Conservation (phyloP, 1,140 invertebrate species). For the Caerostris darwini region DNA sequence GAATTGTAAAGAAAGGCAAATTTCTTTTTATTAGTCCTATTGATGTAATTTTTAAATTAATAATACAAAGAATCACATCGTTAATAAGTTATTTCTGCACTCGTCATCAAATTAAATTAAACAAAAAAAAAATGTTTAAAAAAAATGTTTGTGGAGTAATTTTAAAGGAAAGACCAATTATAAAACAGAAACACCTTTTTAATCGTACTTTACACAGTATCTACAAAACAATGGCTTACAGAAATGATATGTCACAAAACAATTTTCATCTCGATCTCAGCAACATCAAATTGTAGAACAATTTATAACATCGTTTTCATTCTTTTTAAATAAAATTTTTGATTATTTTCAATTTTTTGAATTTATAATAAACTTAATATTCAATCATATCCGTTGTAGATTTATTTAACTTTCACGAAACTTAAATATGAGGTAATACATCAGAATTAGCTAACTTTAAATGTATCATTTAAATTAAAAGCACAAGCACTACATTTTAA, state of each 20-base stretch:
- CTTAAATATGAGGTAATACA: background rate
- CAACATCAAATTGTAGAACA: background rate
- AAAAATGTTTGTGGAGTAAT: too few relatives aligned
- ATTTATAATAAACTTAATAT: background rate
- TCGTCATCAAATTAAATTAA: too few relatives aligned
- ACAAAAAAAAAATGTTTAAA: too few relatives aligned
- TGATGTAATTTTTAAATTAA: too few relatives aligned
- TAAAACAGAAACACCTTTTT: constrained; percentile 63
- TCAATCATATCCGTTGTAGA: background rate
- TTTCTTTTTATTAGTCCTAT: too few relatives aligned
- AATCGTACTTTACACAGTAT: constrained; percentile 67
- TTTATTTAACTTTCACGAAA: background rate
- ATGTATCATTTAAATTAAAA: background rate
- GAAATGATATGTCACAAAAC: constrained; percentile 71
- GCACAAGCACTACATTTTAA: too few relatives aligned
- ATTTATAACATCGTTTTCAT: background rate
- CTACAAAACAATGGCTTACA: constrained; percentile 71
- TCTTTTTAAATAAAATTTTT: background rate
- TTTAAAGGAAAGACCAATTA: too few relatives aligned
- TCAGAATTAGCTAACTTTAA: background rate
- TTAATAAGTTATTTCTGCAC: too few relatives aligned
- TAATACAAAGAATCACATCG: too few relatives aligned
- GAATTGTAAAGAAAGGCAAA: too few relatives aligned
- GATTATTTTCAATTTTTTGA: too few relatives aligned
- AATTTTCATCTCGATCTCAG: constrained; percentile 13